These are phyloP conservation scores for Papilio polyxenes DNA, from an alignment of 1,140 invertebrate genomes.

Conservation along the genomic window DNA sequence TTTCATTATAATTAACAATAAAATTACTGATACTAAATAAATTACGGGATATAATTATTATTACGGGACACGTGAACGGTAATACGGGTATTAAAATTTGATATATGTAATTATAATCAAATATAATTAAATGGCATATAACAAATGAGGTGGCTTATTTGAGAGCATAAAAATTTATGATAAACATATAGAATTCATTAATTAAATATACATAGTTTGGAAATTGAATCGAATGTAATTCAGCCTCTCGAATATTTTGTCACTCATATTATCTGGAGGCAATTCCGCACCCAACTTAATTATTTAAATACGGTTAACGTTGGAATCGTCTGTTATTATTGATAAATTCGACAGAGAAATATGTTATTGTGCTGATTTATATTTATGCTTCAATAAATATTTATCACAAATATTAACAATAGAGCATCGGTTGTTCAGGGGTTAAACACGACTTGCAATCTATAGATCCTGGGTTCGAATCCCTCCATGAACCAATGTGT, in stretches of 20 bases:
- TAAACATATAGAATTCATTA: slow-evolving; percentile 17
- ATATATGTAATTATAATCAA: slow-evolving; percentile 2
- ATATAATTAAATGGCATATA: neutral
- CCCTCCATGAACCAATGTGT: no score
- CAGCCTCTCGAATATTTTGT: slow-evolving; percentile 7
- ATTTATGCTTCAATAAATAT: neutral
- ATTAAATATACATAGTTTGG: neutral
- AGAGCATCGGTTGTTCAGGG: no score
- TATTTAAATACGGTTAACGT: slow-evolving; percentile 36
- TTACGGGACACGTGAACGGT: neutral
- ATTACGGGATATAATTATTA: neutral
- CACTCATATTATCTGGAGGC: slow-evolving; percentile 25
- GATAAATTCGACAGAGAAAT: neutral
- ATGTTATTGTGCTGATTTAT: neutral
- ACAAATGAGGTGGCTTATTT: neutral
- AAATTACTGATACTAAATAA: neutral
- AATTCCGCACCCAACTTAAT: slow-evolving; percentile 27
- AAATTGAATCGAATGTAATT: slow-evolving; percentile 22
- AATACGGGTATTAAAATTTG: neutral
- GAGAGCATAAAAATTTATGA: neutral
- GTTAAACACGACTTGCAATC: no score
- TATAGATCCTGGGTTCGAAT: no score
- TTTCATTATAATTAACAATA: neutral
- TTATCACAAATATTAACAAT: neutral
- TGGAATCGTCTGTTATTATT: slow-evolving; percentile 19